Base-by-base conservation (phyloP, 2,113 vertebrate genomes). In the Misgurnus mizolepis region DNA sequence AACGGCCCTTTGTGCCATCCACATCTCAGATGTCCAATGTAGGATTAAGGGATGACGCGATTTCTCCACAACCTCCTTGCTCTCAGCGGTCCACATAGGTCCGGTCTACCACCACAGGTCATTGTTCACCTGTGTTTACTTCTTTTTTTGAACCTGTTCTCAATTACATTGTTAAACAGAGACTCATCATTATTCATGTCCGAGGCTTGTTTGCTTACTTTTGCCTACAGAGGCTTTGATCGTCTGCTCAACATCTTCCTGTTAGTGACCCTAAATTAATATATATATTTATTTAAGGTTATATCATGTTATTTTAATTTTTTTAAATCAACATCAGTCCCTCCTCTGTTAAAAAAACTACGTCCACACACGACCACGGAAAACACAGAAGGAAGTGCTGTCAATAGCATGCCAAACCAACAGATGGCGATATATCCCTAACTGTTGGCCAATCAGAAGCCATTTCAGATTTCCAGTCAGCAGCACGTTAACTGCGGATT, bases 91-190 rank as follows among this genome's bases (percentile, higher is more conserved):
- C 60, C 41, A 27, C 58, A 74, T 22, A 7, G 4, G 55, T 47
- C 17, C n/a, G 22, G 40, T 55, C 67, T 62, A 56, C 56, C 17
- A 47, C 22, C 53, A 67, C 56, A 47, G 65, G 72, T 68, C 53
- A 76, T 45, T 55, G 64, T 58, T 62, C 43, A 67, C 55, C 5
- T 49, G 56, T 77, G 53, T 76, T 71, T 53, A 47, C 43, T 6
- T 49, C 67, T 39, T 68, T 69, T 61, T 69, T 79, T 18, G 41
- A 39, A 45, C 43, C 78, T 47, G 45, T 41, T 64, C 67, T 79
- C 77, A 40, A 40, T 70, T 79, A 62, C 78, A 71, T 43, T 18
- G 67, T 71, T 79, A 70, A 71, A 79, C 41, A 18, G 45, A 62
- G 7, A 64, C 58, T 64, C 78, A 60, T 68, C 66, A 79, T 60